phyloP scores from a whole-genome alignment of 2,888 invertebrate genomes.

The Micoletzkya japonica region DNA sequence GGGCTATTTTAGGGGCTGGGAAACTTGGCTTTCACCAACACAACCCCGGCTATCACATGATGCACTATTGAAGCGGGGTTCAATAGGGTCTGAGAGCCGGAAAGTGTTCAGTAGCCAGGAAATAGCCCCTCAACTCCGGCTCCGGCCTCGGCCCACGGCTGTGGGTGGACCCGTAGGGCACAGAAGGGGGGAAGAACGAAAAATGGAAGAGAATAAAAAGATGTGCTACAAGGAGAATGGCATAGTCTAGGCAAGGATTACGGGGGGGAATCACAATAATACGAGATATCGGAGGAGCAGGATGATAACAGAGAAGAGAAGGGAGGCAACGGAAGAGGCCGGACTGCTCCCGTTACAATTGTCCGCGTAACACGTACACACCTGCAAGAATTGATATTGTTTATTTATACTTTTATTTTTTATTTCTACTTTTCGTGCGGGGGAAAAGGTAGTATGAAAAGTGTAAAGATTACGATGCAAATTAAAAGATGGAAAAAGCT shows the following conservation, averaged over 20 bases:
- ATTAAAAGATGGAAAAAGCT: background rate
- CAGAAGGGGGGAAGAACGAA: too few relatives aligned
- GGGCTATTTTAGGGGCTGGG: too few relatives aligned
- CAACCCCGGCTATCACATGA: too few relatives aligned
- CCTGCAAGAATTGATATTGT: constrained; percentile 35
- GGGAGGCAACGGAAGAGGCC: background rate
- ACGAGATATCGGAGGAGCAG: constrained; percentile 4
- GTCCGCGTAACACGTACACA: constrained; percentile 61
- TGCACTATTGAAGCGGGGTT: too few relatives aligned
- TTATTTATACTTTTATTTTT: background rate
- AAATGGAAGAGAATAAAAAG: background rate
- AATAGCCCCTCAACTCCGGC: too few relatives aligned
- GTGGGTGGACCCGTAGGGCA: too few relatives aligned
- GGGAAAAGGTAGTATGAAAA: background rate
- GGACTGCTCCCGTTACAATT: constrained; percentile 63
- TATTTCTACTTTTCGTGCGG: background rate
- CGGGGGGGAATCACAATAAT: background rate
- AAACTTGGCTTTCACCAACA: too few relatives aligned
- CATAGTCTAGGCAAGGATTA: background rate
- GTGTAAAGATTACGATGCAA: background rate
- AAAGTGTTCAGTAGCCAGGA: too few relatives aligned
- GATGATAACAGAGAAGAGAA: background rate
- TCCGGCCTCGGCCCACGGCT: too few relatives aligned
- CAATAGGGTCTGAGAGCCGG: too few relatives aligned
- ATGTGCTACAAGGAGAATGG: background rate